Conservation (phyloP, 2,797 vertebrate species). For the Melanotaenia nigrans region DNA sequence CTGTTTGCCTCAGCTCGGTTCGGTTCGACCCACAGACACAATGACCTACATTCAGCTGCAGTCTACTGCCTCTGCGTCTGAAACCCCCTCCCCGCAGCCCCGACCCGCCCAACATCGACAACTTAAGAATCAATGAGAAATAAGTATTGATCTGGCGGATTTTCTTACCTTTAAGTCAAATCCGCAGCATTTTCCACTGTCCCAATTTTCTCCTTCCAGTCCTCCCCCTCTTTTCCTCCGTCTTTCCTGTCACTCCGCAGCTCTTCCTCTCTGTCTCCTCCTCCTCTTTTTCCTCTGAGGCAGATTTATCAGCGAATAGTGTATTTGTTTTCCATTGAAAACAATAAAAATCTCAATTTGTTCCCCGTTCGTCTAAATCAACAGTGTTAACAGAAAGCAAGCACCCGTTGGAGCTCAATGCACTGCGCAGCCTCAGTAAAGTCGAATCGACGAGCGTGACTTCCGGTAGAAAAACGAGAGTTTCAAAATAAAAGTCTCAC, state of each 20-base stretch:
- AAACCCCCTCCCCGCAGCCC: constrained; percentile 21
- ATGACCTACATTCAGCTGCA: constrained; percentile 72
- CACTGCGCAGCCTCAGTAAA: constrained; percentile 60
- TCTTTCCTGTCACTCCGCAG: background rate
- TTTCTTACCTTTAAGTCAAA: constrained; percentile 68
- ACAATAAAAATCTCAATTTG: background rate
- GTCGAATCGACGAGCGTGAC: rapidly evolving
- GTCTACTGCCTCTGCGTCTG: constrained; percentile 34
- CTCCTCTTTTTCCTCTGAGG: constrained; percentile 3
- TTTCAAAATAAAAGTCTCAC: constrained; percentile 44
- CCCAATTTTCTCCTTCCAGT: constrained; percentile 27
- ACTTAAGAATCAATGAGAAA: constrained; percentile 19
- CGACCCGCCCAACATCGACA: constrained; percentile 26
- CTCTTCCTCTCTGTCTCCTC: constrained; percentile 1
- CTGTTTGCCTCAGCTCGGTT: constrained; percentile 48
- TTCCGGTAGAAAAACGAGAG: constrained; percentile 32
- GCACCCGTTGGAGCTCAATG: constrained; percentile 31
- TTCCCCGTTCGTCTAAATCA: constrained; percentile 19
- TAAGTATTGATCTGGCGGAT: constrained; percentile 32
- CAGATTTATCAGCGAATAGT: background rate
- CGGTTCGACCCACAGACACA: constrained; percentile 72
- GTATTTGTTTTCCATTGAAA: constrained; percentile 12
- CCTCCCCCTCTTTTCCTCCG: constrained; percentile 14
- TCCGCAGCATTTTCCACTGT: constrained; percentile 60
- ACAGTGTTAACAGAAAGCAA: constrained; percentile 43